A percentile compares a stretch with the other conserved stretches of the same genome.
Evolutionary conservation across 2,113 vertebrate genomes (phyloP).

Genomic region (Crotalus horridus): DNA sequence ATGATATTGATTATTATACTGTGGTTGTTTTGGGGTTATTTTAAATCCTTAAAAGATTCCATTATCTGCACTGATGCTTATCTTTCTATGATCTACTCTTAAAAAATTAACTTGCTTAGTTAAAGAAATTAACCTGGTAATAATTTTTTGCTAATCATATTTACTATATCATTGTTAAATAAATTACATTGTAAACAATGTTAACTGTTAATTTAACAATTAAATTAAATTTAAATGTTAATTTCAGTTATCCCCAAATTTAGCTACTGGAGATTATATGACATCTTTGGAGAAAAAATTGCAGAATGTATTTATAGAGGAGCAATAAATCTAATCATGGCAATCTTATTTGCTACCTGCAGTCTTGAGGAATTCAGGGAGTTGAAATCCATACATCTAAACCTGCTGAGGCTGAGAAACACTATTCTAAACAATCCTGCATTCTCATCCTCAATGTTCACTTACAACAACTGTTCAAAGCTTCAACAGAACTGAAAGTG

Average conservation of each 20-base stretch:
- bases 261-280: background rate
- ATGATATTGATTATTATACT: background rate
- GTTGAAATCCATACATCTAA: background rate
- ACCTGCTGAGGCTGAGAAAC: background rate
- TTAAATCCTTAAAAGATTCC: background rate
- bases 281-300: background rate
- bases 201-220: background rate
- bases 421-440: background rate
- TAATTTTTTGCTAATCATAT: background rate
- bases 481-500: background rate
- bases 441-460: background rate
- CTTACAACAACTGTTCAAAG: background rate
- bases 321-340: background rate
- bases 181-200: background rate
- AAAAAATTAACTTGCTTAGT: background rate
- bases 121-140: background rate
- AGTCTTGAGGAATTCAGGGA: background rate
- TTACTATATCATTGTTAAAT: background rate
- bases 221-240: background rate
- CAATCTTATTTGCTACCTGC: background rate
- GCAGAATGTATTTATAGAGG: background rate
- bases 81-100: background rate
- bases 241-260: background rate
- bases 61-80: background rate
- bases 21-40: background rate